These are phyloP conservation scores for Nephrotoma appendiculata DNA, from an alignment of 2,888 invertebrate species.

Conservation along the genomic window DNA sequence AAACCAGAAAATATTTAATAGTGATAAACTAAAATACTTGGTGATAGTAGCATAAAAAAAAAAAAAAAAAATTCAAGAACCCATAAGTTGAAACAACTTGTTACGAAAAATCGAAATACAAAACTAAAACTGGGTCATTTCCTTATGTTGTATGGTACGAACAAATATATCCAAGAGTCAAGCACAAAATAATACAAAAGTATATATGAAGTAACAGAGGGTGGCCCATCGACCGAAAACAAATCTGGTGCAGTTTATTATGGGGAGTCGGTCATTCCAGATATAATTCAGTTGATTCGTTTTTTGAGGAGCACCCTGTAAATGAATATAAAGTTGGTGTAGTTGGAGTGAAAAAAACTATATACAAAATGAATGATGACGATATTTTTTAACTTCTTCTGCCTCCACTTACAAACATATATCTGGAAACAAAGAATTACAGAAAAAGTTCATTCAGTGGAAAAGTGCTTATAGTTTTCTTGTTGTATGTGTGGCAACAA, in stretches of 20 bases:
- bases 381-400: background rate
- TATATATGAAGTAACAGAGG: background rate
- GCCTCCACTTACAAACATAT: background rate
- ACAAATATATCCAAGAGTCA: background rate
- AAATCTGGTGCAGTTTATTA: too few relatives aligned
- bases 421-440: background rate
- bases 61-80: background rate
- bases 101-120: background rate
- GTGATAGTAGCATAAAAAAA: background rate
- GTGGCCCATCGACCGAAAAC: too few relatives aligned
- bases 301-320: too few relatives aligned
- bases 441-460: background rate
- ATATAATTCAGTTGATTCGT: too few relatives aligned
- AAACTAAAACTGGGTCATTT: background rate
- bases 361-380: background rate
- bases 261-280: too few relatives aligned
- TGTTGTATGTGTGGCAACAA: background rate
- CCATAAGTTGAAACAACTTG: background rate
- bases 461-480: background rate
- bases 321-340: background rate
- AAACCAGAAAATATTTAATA: background rate
- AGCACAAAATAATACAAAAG: background rate
- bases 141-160: background rate
- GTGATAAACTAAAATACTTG: background rate
- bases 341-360: background rate